These are phyloP conservation scores for Crotalus helleri DNA, from an alignment of 2,113 vertebrate genomes.

Conservation along the genomic window DNA sequence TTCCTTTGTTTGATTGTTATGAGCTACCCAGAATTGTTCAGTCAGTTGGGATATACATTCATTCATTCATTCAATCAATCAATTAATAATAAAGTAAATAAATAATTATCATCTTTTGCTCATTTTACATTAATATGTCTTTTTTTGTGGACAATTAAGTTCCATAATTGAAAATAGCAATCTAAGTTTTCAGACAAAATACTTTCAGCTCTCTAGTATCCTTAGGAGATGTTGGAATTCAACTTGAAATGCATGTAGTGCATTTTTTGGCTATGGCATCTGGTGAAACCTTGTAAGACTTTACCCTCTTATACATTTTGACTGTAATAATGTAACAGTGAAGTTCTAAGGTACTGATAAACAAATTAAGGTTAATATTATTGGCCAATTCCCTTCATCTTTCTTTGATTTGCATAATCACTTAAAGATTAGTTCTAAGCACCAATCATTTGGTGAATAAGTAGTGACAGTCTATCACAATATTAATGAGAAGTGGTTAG, in stretches of 20 bases:
- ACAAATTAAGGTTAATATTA: slow-evolving; percentile 43
- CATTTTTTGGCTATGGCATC: background rate
- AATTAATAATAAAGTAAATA: background rate
- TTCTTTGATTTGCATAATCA: slow-evolving; percentile 36
- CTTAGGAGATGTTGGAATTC: background rate
- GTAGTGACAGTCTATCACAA: slow-evolving; percentile 59
- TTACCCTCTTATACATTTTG: background rate
- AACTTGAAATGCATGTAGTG: background rate
- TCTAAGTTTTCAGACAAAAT: background rate
- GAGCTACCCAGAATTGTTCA: background rate
- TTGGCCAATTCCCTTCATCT: slow-evolving; percentile 29
- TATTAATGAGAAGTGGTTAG: slow-evolving; percentile 62
- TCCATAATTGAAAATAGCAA: background rate
- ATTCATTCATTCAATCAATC: no score
- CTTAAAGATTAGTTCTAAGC: slow-evolving; percentile 53
- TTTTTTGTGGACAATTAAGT: background rate
- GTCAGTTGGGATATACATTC: background rate
- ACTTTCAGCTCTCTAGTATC: background rate
- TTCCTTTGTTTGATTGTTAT: background rate
- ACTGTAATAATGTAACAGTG: background rate
- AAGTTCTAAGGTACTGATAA: slow-evolving; percentile 29
- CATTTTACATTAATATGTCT: background rate
- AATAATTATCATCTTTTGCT: background rate
- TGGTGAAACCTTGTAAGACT: background rate
- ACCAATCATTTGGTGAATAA: slow-evolving; percentile 51